A percentile compares a stretch with the other conserved stretches of the same genome.
These are phyloP conservation scores for Micronycteris hirsuta DNA, from an alignment of 2,113 vertebrate genomes.

Conservation along the genomic window DNA sequence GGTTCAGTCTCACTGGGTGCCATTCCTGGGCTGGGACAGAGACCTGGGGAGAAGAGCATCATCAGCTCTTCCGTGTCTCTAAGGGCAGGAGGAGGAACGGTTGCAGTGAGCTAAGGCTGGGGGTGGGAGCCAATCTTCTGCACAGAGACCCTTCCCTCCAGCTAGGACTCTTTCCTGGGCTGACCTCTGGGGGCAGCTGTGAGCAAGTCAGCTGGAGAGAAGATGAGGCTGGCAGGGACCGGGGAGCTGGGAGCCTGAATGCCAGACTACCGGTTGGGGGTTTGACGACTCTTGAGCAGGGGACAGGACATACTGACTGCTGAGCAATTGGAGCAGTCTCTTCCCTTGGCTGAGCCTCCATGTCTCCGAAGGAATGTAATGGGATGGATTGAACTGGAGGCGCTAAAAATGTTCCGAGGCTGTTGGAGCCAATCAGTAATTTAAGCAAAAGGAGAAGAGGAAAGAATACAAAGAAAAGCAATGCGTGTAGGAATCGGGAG, in stretches of 20 bases:
- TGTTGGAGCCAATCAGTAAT: background rate
- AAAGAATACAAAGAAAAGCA: background rate
- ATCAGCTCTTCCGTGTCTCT: background rate
- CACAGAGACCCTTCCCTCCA: background rate
- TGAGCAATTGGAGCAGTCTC: background rate
- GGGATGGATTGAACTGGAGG: background rate
- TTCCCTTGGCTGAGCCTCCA: background rate
- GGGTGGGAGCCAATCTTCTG: background rate
- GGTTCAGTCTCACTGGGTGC: background rate
- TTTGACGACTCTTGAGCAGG: background rate
- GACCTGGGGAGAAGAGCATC: background rate
- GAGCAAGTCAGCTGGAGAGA: background rate
- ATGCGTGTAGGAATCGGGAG: background rate
- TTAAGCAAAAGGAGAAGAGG: background rate
- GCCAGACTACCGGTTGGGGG: background rate
- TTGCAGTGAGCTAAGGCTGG: background rate
- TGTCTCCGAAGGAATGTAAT: background rate
- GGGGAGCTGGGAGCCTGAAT: background rate
- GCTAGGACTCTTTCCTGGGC: background rate
- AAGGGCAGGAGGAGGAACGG: background rate
- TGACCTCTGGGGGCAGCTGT: background rate
- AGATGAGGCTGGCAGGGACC: background rate
- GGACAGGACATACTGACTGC: background rate
- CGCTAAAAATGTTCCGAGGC: background rate
- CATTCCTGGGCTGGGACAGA: background rate